Evolutionary conservation across 2,888 invertebrate species (phyloP), one percentile per base, ranked within the genome.

Genomic region (Margaritifera margaritifera): DNA sequence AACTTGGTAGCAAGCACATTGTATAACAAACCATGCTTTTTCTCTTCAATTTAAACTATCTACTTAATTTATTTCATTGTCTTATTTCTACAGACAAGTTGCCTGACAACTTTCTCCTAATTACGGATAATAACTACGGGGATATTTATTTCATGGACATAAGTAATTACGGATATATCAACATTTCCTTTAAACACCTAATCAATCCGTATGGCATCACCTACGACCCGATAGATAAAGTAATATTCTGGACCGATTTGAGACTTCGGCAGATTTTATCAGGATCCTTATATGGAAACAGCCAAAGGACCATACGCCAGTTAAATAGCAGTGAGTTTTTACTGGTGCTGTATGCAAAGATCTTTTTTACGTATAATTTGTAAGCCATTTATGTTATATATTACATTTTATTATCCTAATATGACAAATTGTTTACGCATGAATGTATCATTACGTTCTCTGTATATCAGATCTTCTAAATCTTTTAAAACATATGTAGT

Each of bases 161-260:
- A 42, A 95, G 95, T 91, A 69, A 79, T 22, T 61, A 77, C n/a
- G 80, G 80, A 63, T 81, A 84, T 55, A 72, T 77, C 6, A 66
- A 66, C 4, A 68, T 85, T 25, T 80, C 84, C 6, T 62, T 81
- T 0, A 64, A 62, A 22, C 62, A 66, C 42, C 71, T 76, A 1
- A 92, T 94, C 77, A 94, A 94, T 80, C 94, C 94, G 0, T 94
- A 95, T 19, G 94, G 95, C 0, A 92, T 96, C 0, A 96, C 96
- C 86, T 96, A 93, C 87, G 95, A 96, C 83, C 95, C 94, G 92
- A 92, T 93, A 58, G 92, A 92, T 64, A 93, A 93, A 75, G 89
- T 93, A 55, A 92, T 96, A 55, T 94, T 93, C 88, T 95, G 94
- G 87, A 94, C 94, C 1, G 96, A 96, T 88, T 93, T 95, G 0